Evolutionary conservation across 2,113 vertebrate genomes (phyloP).

Genomic region (Macquaria australasica): DNA sequence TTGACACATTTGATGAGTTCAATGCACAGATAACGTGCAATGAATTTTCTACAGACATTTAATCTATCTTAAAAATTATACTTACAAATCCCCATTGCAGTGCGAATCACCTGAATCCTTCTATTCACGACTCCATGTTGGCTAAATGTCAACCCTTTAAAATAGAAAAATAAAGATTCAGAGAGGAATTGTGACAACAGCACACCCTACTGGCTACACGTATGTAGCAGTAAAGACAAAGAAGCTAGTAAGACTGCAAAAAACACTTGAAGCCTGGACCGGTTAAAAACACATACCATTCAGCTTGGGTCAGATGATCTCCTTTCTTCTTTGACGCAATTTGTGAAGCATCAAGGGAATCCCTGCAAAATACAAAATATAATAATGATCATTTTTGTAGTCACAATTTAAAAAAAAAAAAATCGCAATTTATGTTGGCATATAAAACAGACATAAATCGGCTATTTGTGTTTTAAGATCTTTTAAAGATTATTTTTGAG

Average conservation of each 20-base stretch:
- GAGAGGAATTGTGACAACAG: constrained; percentile 55
- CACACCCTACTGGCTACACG: constrained; percentile 77
- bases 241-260: neutral
- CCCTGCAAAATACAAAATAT: constrained; percentile 61
- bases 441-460: neutral
- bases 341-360: constrained; percentile 25
- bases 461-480: neutral
- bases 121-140: neutral
- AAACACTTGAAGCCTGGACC: neutral
- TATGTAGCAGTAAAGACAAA: constrained; percentile 32
- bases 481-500: neutral
- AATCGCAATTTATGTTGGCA: neutral
- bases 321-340: constrained; percentile 32
- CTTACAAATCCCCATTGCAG: constrained; percentile 72
- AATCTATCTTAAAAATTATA: constrained; percentile 55
- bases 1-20: neutral
- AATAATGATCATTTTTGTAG: constrained; percentile 1
- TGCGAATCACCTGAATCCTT: constrained; percentile 21
- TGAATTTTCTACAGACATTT: neutral
- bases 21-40: constrained; percentile 9
- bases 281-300: constrained; percentile 71
- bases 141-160: constrained; percentile 68
- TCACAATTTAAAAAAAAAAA: constrained; percentile 12
- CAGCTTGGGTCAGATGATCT: neutral
- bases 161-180: constrained; percentile 53